Percentiles rank a stretch among this genome's conserved stretches.
Evolutionary conservation across 2,113 vertebrate genomes (phyloP).

Genomic region (Macrotus californicus): DNA sequence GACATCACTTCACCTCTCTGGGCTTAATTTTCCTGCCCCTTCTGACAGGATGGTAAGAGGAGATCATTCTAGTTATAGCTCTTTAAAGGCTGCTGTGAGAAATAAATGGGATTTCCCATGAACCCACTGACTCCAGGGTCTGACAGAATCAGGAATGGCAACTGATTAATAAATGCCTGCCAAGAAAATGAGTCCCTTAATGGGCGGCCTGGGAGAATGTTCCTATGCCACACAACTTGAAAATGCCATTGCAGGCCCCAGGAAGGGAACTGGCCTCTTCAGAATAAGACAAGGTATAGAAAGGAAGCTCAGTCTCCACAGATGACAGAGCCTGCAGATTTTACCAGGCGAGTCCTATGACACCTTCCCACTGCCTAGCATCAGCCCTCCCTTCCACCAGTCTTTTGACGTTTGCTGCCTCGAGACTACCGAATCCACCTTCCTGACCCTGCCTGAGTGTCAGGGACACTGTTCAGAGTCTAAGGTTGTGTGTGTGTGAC

Average conservation of each 20-base stretch:
- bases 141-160: background rate
- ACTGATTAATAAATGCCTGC: background rate
- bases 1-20: background rate
- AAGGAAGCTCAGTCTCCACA: background rate
- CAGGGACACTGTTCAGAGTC: background rate
- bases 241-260: no score
- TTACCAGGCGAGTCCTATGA: background rate
- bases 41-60: background rate
- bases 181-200: background rate
- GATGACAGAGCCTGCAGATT: background rate
- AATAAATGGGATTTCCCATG: background rate
- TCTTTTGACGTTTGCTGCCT: background rate
- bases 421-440: rapidly evolving
- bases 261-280: background rate
- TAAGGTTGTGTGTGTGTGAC: background rate
- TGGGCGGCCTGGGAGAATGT: background rate
- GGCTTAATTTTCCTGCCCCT: background rate
- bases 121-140: background rate
- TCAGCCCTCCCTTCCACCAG: background rate
- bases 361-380: background rate
- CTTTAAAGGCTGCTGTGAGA: background rate
- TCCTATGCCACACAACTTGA: rapidly evolving
- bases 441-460: background rate
- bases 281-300: background rate
- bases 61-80: background rate